Base-by-base conservation (phyloP, 1,140 invertebrate genomes). In the Macrosteles quadrilineatus region DNA sequence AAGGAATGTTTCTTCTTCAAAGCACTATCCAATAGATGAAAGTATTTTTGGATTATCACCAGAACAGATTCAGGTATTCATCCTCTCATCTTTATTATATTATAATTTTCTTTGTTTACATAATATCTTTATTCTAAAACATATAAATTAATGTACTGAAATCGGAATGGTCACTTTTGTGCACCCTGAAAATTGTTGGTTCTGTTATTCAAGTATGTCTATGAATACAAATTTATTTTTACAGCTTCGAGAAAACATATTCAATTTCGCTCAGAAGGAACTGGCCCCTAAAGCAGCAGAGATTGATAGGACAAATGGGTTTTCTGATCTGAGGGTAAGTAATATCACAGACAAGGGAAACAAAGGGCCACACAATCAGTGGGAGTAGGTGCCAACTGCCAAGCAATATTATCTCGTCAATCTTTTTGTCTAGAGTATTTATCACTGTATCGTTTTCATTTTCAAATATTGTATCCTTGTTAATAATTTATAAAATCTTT, bases 181-280 rank as follows among this genome's bases (percentile, higher is more conserved):
- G 32, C 14, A 36, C n/a, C n/a, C n/a, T n/a, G n/a, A n/a, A n/a
- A n/a, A n/a, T n/a, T n/a, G 3, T 31, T 31, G 21, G 9, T 43
- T 72, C 45, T 73, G 67, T 59, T 29, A 31, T 73, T 36, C 29
- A 64, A 75, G 73, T 71, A 2, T 23, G 27, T 27, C 27, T 11
- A 36, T 23, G 43, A 36, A 36, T 36, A 36, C 32, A 36, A n/a
- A n/a, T n/a, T n/a, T n/a, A n/a, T n/a, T 75, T 75, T 83, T 86
- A 67, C 76, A 99, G 93, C 81, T 99, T 9, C 83, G 97, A 27
- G 85, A 95, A 79, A 85, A 88, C 6, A 88, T 95, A 1, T 98
- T 98, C 77, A 91, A 95, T 78, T 96, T 99, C 79, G 87, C 87
- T 2, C 96, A 99, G 83, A 98, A 98, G 79, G 95, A 99, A 83